These are phyloP conservation scores for Gasterosteus aculeatus DNA, from an alignment of 2,113 vertebrate species.

Conservation along the genomic window DNA sequence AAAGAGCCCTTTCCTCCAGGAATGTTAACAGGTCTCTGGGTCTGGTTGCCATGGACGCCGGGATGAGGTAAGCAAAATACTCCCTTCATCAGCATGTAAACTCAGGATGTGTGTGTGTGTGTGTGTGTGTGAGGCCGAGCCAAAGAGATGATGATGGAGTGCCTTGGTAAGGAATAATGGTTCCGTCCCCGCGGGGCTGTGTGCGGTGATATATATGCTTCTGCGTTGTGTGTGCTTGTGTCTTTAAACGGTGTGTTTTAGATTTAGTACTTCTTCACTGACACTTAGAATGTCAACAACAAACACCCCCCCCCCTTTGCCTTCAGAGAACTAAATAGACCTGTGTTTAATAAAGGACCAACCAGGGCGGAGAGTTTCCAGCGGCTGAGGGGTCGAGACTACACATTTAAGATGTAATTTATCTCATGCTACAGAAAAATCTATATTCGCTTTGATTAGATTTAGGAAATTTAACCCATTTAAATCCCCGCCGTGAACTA, in stretches of 20 bases:
- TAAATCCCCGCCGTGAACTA: slow-evolving; percentile 21
- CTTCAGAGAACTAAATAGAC: background rate
- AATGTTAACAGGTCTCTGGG: slow-evolving; percentile 6
- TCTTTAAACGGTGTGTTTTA: background rate
- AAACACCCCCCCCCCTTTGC: background rate
- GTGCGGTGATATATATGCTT: slow-evolving; percentile 21
- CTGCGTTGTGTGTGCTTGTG: slow-evolving; percentile 1
- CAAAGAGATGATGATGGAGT: slow-evolving; percentile 28
- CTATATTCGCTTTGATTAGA: slow-evolving; percentile 43
- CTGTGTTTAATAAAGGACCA: background rate
- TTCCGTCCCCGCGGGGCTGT: slow-evolving; percentile 24
- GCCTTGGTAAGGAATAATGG: slow-evolving; percentile 27
- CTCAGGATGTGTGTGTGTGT: slow-evolving; percentile 1
- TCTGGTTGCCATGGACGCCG: background rate
- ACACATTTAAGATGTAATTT: slow-evolving; percentile 30
- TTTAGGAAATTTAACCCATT: slow-evolving; percentile 33
- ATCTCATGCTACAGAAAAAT: slow-evolving; percentile 36
- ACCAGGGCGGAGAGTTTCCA: background rate
- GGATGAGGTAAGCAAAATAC: background rate
- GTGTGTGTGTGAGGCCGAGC: background rate
- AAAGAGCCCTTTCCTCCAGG: background rate
- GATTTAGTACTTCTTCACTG: background rate
- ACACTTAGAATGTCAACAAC: background rate
- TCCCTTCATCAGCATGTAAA: slow-evolving; percentile 1
- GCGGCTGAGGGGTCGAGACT: background rate